These are phyloP conservation scores for Drosophila ercepeae DNA, from an alignment of 1,140 invertebrate genomes.

Conservation along the genomic window DNA sequence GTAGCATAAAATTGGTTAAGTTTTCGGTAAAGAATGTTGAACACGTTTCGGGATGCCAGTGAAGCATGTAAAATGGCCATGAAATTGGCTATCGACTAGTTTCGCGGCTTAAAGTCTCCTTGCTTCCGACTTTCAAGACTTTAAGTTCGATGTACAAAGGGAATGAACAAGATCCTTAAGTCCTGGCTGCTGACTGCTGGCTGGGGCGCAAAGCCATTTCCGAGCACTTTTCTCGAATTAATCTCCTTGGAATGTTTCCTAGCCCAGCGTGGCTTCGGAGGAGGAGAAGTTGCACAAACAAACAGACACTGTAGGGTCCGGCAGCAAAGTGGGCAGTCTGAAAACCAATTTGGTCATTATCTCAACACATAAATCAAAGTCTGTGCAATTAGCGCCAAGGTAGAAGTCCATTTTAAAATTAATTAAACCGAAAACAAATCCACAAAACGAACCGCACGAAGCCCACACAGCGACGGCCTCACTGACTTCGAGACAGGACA, in stretches of 20 bases:
- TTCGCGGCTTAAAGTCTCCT: neutral
- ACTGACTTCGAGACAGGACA: neutral
- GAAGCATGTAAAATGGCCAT: conserved; percentile 10
- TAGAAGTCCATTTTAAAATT: conserved; percentile 60
- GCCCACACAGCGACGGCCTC: conserved; percentile 9
- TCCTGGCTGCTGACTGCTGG: conserved; percentile 12
- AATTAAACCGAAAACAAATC: conserved; percentile 61
- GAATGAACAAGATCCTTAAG: conserved; percentile 17
- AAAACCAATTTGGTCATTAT: conserved; percentile 60
- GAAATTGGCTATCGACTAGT: neutral
- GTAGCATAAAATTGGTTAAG: conserved; percentile 19
- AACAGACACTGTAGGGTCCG: conserved; percentile 25
- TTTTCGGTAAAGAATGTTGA: conserved; percentile 15
- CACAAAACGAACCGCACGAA: conserved; percentile 60
- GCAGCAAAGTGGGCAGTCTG: conserved; percentile 21
- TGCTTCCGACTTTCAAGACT: neutral
- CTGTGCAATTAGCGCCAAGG: conserved; percentile 55
- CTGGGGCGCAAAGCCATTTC: conserved; percentile 7
- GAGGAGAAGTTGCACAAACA: conserved; percentile 3
- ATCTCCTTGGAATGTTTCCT: conserved; percentile 28
- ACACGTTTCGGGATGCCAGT: neutral
- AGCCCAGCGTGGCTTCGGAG: conserved; percentile 17
- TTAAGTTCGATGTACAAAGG: neutral
- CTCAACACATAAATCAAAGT: conserved; percentile 60
- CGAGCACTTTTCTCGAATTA: conserved; percentile 29